phyloP scores from a whole-genome alignment of 1,140 invertebrate species.

The Megalonaias nervosa region DNA sequence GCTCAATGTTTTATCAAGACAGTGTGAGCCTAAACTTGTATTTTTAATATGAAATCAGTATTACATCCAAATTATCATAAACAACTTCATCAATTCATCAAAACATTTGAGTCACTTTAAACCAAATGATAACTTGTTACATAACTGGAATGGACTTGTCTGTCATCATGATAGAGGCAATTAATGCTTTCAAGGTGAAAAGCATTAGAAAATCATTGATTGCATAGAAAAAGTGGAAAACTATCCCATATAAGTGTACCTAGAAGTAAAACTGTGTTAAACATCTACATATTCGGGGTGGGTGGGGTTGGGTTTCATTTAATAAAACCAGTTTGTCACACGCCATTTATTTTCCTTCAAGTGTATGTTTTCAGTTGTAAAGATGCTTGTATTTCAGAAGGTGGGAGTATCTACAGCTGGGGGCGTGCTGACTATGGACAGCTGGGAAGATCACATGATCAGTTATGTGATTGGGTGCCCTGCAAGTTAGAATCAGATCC shows the following conservation, averaged over 20 bases:
- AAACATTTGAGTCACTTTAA: no score
- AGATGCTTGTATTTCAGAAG: constrained; percentile 37
- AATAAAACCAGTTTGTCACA: no score
- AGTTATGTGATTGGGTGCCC: constrained; percentile 34
- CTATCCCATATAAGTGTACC: not conserved
- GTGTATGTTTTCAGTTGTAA: not conserved
- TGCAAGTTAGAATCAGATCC: constrained; percentile 70
- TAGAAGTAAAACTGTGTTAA: not conserved
- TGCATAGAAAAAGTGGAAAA: not conserved
- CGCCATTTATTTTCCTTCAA: not conserved
- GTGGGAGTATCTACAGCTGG: constrained; percentile 79
- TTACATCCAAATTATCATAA: no score
- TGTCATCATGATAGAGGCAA: no score
- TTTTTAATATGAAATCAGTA: no score
- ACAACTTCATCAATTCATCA: no score
- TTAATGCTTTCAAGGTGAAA: no score
- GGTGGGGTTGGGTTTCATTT: not conserved
- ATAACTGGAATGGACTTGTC: no score
- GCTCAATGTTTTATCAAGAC: no score
- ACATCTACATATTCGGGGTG: not conserved
- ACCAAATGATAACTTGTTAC: no score
- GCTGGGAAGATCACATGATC: constrained; percentile 75
- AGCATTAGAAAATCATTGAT: not conserved
- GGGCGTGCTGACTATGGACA: constrained; percentile 88
- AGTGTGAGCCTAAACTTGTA: no score